These are phyloP conservation scores for Notarius quadriscutis DNA, from an alignment of 2,113 vertebrate species.

Conservation along the genomic window DNA sequence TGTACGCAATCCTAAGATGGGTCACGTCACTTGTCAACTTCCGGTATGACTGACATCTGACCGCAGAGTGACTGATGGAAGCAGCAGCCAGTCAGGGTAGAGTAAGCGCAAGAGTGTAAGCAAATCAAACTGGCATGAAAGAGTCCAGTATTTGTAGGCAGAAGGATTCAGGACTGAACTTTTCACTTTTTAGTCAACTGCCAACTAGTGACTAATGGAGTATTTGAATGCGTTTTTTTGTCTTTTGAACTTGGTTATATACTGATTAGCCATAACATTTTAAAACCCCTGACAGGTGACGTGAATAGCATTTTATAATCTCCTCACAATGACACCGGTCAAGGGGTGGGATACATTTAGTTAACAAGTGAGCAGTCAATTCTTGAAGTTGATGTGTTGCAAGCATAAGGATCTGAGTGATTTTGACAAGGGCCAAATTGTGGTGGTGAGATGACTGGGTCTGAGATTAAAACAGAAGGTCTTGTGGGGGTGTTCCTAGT, in stretches of 20 bases:
- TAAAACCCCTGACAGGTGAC: too few relatives aligned
- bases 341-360: too few relatives aligned
- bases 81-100: not conserved
- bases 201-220: not conserved
- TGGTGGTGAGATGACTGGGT: too few relatives aligned
- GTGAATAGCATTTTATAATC: too few relatives aligned
- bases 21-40: not conserved
- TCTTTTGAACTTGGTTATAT: not conserved
- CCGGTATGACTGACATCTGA: not conserved
- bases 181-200: not conserved
- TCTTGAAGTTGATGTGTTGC: too few relatives aligned
- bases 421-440: too few relatives aligned
- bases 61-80: not conserved
- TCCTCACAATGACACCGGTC: too few relatives aligned
- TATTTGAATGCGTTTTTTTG: not conserved
- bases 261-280: too few relatives aligned
- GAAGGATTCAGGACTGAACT: not conserved
- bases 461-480: too few relatives aligned
- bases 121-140: not conserved
- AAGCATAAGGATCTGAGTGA: too few relatives aligned
- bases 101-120: not conserved
- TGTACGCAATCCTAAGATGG: not conserved
- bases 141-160: not conserved
- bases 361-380: too few relatives aligned
- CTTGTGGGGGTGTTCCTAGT: too few relatives aligned